Conservation (phyloP, 2,797 vertebrate genomes). For the Hephaestus fuliginosus region DNA sequence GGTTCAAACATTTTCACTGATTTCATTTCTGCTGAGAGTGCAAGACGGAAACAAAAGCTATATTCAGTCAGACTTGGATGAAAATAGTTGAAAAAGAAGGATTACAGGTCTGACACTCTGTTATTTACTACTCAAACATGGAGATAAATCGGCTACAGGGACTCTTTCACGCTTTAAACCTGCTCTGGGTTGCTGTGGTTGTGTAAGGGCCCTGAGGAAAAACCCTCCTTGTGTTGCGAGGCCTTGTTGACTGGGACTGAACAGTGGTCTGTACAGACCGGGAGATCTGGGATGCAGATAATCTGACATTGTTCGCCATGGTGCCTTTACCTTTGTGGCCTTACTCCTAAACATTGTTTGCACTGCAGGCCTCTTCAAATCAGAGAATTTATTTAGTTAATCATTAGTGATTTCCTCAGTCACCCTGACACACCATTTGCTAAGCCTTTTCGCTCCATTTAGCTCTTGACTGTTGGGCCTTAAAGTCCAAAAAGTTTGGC, state of each 20-base stretch:
- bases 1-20: neutral
- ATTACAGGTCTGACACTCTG: neutral
- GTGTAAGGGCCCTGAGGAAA: slow-evolving; percentile 32
- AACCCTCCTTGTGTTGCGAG: slow-evolving; percentile 12
- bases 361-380: slow-evolving; percentile 5
- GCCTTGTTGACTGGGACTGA: slow-evolving; percentile 30
- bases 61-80: neutral
- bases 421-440: slow-evolving; percentile 19
- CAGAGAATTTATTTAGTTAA: slow-evolving; percentile 34
- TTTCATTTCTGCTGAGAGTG: neutral
- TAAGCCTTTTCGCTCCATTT: slow-evolving; percentile 30
- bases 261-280: slow-evolving; percentile 26
- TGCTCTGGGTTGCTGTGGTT: slow-evolving; percentile 36
- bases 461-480: slow-evolving; percentile 31
- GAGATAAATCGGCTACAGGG: slow-evolving; percentile 33
- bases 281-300: slow-evolving; percentile 23
- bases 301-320: slow-evolving; percentile 28
- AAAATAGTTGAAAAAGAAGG: neutral
- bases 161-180: slow-evolving; percentile 49
- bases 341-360: neutral
- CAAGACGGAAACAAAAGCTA: slow-evolving; percentile 2
- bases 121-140: slow-evolving; percentile 28
- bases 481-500: slow-evolving; percentile 30
- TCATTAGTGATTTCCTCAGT: slow-evolving; percentile 52
- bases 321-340: slow-evolving; percentile 29